These are phyloP conservation scores for Coryphaenoides rupestris DNA, from an alignment of 2,113 vertebrate genomes.

Conservation along the genomic window DNA sequence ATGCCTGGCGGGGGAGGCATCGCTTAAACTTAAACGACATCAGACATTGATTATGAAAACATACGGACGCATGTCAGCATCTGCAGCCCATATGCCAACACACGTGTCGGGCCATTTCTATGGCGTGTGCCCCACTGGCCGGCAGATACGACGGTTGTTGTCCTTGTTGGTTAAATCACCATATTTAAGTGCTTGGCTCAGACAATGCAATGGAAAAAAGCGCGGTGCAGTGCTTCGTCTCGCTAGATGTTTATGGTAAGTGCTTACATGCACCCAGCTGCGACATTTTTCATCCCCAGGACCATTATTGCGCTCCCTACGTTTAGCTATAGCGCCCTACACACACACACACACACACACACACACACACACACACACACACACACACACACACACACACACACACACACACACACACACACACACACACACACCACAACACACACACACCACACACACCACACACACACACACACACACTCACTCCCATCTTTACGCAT, in stretches of 20 bases:
- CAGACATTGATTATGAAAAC: too few relatives aligned
- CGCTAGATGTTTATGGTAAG: slow-evolving; percentile 7
- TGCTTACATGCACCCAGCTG: neutral
- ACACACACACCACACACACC: too few relatives aligned
- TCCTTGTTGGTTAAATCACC: neutral
- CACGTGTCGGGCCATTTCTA: too few relatives aligned
- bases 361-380: too few relatives aligned
- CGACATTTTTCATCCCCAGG: slow-evolving; percentile 6
- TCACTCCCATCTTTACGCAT: neutral
- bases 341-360: too few relatives aligned
- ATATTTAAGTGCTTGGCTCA: slow-evolving; percentile 18
- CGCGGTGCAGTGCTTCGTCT: slow-evolving; percentile 4
- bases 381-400: too few relatives aligned
- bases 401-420: too few relatives aligned
- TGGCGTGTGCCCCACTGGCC: neutral
- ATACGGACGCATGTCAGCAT: neutral
- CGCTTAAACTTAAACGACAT: too few relatives aligned
- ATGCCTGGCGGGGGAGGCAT: neutral
- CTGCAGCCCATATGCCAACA: too few relatives aligned
- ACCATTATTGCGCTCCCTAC: slow-evolving; percentile 4
- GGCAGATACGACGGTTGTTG: neutral
- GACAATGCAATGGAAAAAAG: slow-evolving; percentile 3
- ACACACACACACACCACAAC: too few relatives aligned
- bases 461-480: too few relatives aligned
- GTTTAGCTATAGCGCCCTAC: too few relatives aligned